Conservation (phyloP, 1,140 invertebrate species). For the Battus philenor region DNA sequence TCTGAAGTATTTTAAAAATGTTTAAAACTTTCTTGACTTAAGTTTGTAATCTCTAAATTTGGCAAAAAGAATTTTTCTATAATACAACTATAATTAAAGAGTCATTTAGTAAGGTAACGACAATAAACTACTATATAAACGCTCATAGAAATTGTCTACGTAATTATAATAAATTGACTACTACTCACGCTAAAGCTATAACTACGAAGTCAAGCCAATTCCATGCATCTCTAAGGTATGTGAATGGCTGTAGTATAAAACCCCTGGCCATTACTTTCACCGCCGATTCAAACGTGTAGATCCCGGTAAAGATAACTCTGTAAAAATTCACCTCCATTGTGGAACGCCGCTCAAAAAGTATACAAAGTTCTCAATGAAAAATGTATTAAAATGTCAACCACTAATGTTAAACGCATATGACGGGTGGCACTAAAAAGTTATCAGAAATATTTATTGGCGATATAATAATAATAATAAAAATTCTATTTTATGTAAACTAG, state of each 20-base stretch:
- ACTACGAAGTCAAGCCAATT: slow-evolving; percentile 99
- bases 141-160: slow-evolving; percentile 49
- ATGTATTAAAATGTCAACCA: slow-evolving; percentile 30
- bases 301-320: slow-evolving; percentile 99
- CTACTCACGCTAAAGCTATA: slow-evolving; percentile 99
- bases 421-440: slow-evolving; percentile 3
- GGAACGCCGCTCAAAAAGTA: slow-evolving; percentile 63
- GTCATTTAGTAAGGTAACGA: slow-evolving; percentile 42
- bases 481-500: slow-evolving; percentile 34
- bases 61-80: slow-evolving; percentile 19
- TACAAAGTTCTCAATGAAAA: slow-evolving; percentile 44
- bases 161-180: slow-evolving; percentile 66
- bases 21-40: neutral
- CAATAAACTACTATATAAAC: slow-evolving; percentile 55
- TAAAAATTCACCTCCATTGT: slow-evolving; percentile 77
- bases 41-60: slow-evolving; percentile 4
- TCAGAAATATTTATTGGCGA: slow-evolving; percentile 21
- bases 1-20: neutral
- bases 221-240: slow-evolving; percentile 99
- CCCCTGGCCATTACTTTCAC: slow-evolving; percentile 99
- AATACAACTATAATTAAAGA: slow-evolving; percentile 39
- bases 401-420: slow-evolving; percentile 17
- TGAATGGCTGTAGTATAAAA: slow-evolving; percentile 99
- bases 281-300: slow-evolving; percentile 99
- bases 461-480: slow-evolving; percentile 25